A percentile compares a stretch with the other conserved stretches of the same genome.
Evolutionary conservation across 2,113 vertebrate species (phyloP).

Genomic region (Elgaria multicarinata): DNA sequence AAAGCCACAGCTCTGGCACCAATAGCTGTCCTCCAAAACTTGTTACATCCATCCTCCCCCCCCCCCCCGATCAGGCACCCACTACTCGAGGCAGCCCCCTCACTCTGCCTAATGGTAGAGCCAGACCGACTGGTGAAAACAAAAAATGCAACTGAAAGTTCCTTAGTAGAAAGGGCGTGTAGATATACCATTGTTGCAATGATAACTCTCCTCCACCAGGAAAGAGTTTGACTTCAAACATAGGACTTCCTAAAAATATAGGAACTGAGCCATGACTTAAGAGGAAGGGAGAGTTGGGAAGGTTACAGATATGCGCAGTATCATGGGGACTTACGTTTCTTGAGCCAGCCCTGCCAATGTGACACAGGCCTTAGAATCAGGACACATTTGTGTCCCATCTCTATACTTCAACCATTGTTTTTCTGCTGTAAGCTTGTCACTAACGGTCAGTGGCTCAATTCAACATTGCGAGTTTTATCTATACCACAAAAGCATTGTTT

Average conservation of each 20-base stretch:
- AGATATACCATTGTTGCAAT: not conserved
- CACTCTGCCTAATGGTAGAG: not conserved
- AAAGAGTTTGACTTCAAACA: not conserved
- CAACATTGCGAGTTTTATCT: constrained; percentile 22
- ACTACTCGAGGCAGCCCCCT: not conserved
- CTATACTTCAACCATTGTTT: not conserved
- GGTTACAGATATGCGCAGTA: not conserved
- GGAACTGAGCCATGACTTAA: too few species aligned
- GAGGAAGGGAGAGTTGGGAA: too few species aligned
- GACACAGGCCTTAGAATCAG: not conserved
- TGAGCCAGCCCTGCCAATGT: not conserved
- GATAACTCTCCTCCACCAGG: not conserved
- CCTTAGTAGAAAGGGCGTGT: not conserved
- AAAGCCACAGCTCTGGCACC: not conserved
- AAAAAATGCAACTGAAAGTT: not conserved
- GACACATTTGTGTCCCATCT: not conserved
- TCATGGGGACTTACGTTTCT: not conserved
- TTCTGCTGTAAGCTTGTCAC: not conserved
- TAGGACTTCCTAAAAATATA: too few species aligned
- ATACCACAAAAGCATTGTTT: constrained; percentile 26
- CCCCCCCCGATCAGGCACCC: not conserved
- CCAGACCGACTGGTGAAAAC: not conserved
- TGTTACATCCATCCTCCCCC: not conserved
- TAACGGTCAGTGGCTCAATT: not conserved
- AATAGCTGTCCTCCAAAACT: not conserved